phyloP scores from a whole-genome alignment of 2,888 invertebrate species.

The Physocephala rufipes region DNA sequence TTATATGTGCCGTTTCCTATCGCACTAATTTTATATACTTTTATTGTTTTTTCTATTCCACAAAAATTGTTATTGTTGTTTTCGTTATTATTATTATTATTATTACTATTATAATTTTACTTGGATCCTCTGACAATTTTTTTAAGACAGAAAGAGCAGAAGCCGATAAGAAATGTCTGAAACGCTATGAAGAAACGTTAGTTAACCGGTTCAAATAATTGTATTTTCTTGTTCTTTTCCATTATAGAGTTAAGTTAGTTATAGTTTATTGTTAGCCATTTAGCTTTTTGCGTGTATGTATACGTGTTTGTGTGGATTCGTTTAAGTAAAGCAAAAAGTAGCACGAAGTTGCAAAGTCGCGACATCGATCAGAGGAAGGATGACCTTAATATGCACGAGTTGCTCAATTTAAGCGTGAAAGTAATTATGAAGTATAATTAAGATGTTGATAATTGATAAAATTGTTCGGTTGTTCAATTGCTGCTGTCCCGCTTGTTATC shows the following conservation, averaged over 20 bases:
- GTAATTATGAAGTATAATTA: slow-evolving; percentile 12
- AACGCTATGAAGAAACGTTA: slow-evolving; percentile 7
- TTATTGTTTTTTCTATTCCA: too few species aligned
- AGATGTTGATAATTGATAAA: not conserved
- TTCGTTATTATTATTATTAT: not conserved
- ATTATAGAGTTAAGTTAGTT: not conserved
- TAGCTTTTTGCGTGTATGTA: not conserved
- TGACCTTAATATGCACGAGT: slow-evolving; percentile 1
- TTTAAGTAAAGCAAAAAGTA: not conserved
- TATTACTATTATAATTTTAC: not conserved
- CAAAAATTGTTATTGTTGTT: not conserved
- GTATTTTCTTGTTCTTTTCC: slow-evolving; percentile 17
- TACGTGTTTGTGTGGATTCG: slow-evolving; percentile 2
- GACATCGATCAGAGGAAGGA: not conserved
- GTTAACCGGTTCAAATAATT: slow-evolving; percentile 23
- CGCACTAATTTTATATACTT: not conserved
- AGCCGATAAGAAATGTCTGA: not conserved
- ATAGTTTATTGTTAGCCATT: not conserved
- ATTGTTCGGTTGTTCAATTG: not conserved
- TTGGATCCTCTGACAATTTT: not conserved
- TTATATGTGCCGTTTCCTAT: slow-evolving; percentile 1
- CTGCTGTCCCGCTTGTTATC: too few species aligned
- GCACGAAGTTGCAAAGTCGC: not conserved
- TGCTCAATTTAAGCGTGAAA: slow-evolving; percentile 5
- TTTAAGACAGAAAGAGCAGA: not conserved